Percentiles rank a stretch among this genome's conserved stretches.
These are phyloP conservation scores for Siniperca scherzeri DNA, from an alignment of 2,797 vertebrate genomes.

Conservation along the genomic window DNA sequence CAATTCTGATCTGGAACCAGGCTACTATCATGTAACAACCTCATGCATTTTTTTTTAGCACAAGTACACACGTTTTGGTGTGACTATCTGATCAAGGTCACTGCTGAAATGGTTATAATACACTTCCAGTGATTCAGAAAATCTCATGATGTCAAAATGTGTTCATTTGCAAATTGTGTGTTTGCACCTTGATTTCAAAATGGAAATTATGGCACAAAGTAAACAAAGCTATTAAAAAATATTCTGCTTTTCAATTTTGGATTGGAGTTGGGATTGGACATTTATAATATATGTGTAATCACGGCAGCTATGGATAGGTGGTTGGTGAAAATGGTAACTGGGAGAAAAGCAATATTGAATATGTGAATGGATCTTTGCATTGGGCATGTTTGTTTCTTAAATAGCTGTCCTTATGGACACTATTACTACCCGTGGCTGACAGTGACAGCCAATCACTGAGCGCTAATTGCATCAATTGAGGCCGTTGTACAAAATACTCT, in stretches of 20 bases:
- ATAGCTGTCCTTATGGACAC: conserved; percentile 2
- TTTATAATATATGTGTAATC: not conserved
- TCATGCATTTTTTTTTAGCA: not conserved
- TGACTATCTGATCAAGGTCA: conserved; percentile 15
- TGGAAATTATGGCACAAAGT: not conserved
- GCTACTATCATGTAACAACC: not conserved
- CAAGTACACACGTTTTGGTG: conserved; percentile 14
- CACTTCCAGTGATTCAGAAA: conserved; percentile 10
- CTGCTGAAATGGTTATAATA: not conserved
- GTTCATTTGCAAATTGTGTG: not conserved
- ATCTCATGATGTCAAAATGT: not conserved
- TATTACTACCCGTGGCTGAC: conserved; percentile 24
- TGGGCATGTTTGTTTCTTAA: not conserved
- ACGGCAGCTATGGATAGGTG: not conserved
- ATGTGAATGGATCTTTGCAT: conserved; percentile 22
- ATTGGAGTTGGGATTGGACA: not conserved
- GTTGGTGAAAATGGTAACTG: not conserved
- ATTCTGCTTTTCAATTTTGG: not conserved
- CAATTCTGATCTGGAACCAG: not conserved
- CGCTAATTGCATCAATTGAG: conserved; percentile 42
- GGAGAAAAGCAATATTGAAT: not conserved
- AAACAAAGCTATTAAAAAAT: not conserved
- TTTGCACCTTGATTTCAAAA: conserved; percentile 17
- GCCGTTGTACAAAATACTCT: conserved; percentile 42
- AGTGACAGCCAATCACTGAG: conserved; percentile 54